A percentile compares a stretch with the other conserved stretches of the same genome.
These are phyloP conservation scores for Scaptomyza pallida DNA, from an alignment of 1,140 invertebrate species.

Conservation along the genomic window DNA sequence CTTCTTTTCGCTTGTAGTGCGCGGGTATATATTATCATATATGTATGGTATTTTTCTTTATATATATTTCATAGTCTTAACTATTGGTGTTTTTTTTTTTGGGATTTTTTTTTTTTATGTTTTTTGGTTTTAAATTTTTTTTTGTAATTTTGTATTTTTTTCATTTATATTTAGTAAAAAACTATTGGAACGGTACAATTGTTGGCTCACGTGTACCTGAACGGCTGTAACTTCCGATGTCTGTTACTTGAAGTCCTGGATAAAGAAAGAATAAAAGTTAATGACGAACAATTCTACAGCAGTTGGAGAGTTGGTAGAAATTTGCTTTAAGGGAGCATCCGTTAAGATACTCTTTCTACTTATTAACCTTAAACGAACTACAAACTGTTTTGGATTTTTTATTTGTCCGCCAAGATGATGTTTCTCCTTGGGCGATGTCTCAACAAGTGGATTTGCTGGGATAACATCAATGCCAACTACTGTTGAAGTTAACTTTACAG, in stretches of 20 bases:
- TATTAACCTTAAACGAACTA: too few species aligned
- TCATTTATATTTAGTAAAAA: slow-evolving; percentile 55
- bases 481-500: too few species aligned
- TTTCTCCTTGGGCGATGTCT: too few species aligned
- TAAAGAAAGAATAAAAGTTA: slow-evolving; percentile 53
- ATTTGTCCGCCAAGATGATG: too few species aligned
- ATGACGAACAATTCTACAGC: too few species aligned
- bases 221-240: slow-evolving; percentile 96
- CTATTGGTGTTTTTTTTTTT: slow-evolving; percentile 47
- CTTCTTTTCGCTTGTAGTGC: slow-evolving; percentile 34
- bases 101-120: slow-evolving; percentile 18
- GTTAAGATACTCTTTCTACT: too few species aligned
- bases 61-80: slow-evolving; percentile 45
- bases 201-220: slow-evolving; percentile 93
- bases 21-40: slow-evolving; percentile 21
- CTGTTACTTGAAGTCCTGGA: slow-evolving; percentile 96
- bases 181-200: slow-evolving; percentile 60
- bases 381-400: too few species aligned
- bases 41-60: slow-evolving; percentile 36
- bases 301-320: too few species aligned
- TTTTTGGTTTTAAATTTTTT: slow-evolving; percentile 45
- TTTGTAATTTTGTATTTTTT: slow-evolving; percentile 37
- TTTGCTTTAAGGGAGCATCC: too few species aligned
- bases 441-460: too few species aligned
- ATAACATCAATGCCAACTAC: too few species aligned